Evolutionary conservation across 2,113 vertebrate genomes (phyloP), one percentile per base, ranked within the genome.

Genomic region (Oxygymnocypris stewartii): DNA sequence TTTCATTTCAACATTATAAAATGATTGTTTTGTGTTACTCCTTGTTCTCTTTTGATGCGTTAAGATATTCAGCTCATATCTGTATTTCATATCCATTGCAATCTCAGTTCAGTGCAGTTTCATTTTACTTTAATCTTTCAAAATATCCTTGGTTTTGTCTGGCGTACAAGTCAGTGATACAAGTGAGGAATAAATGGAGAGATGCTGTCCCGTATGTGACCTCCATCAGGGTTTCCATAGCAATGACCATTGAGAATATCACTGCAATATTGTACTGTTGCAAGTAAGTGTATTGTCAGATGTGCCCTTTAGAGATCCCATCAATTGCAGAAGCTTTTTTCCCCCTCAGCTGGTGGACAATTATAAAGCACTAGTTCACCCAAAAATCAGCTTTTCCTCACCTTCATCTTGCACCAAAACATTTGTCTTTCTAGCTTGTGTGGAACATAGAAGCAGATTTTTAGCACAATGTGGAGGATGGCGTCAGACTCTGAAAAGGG

Each of bases 161-260:
- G 6, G 0, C 4, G 16, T 23, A 4, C 67, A 11, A 71, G 35
- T 71, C 67, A 71, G 9, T 40, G 67, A 16, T 71, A 37, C 35
- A 37, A 31, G 28, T 31, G 73, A 75, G 28, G 40, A 49, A 40
- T 40, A 59, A 79, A 79, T 78, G 76, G 76, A 79, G 28, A 40
- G 18, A 37, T 20, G 54, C 35, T 35, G 54, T n/a, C 54, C 57
- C 42, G 54, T 42, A n/a, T n/a, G 23, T 79, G 78, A 42, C 78
- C 78, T 79, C 77, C 51, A 40, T 79, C 77, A 61, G 51, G 54
- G 78, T 79, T 79, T 9, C 78, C 78, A 79, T 79, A 59, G 78
- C 51, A 40, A 79, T 79, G 35, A 59, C 35, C 77, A 61, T 25
- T n/a, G 31, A 59, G 35, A 79, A 61, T 61, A 79, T 79, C 59